A percentile compares a stretch with the other conserved stretches of the same genome.
phyloP scores from a whole-genome alignment of 2,113 vertebrate genomes.

The Lonchura striata region DNA sequence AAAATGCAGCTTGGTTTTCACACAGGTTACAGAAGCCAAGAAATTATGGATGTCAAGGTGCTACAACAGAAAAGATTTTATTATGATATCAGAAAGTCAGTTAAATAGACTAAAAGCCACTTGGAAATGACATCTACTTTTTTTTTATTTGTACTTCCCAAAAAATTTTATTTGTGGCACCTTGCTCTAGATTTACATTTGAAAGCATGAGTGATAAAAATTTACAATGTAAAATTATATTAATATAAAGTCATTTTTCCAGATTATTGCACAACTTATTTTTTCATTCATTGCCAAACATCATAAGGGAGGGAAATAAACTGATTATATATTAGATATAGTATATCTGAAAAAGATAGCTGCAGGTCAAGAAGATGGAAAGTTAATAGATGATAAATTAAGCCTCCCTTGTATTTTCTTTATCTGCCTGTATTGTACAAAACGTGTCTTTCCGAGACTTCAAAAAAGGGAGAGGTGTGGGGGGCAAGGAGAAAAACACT shows the following conservation, averaged over 20 bases:
- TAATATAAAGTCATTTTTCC: neutral
- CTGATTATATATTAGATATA: neutral
- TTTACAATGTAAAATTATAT: neutral
- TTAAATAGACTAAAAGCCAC: neutral
- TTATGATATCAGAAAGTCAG: neutral
- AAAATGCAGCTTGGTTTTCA: neutral
- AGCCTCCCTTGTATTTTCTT: neutral
- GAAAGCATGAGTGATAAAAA: neutral
- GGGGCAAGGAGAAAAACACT: neutral
- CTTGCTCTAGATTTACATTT: neutral
- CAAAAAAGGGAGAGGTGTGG: neutral
- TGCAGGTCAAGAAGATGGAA: neutral
- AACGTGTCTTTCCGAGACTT: neutral
- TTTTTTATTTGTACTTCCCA: neutral
- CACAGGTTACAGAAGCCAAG: neutral
- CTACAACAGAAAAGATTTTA: neutral
- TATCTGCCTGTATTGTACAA: neutral
- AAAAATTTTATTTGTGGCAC: neutral
- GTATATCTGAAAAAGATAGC: neutral
- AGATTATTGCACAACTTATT: neutral
- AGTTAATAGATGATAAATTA: neutral
- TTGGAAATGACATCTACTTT: neutral
- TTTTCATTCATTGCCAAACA: neutral
- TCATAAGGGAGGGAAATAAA: neutral
- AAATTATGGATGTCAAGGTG: neutral